phyloP scores from a whole-genome alignment of 2,888 invertebrate species.

The Hoplodrina blanda region DNA sequence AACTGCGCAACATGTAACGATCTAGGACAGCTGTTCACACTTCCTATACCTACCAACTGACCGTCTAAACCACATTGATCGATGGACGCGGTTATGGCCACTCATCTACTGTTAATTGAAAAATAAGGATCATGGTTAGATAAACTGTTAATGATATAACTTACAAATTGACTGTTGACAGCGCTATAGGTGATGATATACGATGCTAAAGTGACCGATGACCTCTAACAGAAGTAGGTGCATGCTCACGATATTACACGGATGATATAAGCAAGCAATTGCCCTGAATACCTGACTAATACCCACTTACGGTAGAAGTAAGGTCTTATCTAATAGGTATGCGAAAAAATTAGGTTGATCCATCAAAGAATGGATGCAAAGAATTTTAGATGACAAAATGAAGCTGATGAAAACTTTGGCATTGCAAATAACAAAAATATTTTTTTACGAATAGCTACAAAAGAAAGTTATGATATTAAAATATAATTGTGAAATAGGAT shows the following conservation, averaged over 20 bases:
- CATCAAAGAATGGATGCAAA: slow-evolving; percentile 2
- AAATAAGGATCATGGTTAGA: slow-evolving; percentile 42
- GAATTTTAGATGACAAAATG: slow-evolving; percentile 9
- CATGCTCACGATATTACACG: slow-evolving; percentile 62
- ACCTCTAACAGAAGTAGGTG: slow-evolving; percentile 62
- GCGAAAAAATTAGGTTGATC: slow-evolving; percentile 33
- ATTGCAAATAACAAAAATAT: neutral
- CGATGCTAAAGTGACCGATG: slow-evolving; percentile 62
- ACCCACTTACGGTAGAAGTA: slow-evolving; percentile 47
- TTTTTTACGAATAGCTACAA: neutral
- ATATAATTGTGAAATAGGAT: slow-evolving; percentile 4
- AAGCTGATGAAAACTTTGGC: neutral
- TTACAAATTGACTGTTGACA: slow-evolving; percentile 70
- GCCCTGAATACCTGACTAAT: slow-evolving; percentile 73
- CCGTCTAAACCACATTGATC: slow-evolving; percentile 28
- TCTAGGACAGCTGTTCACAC: slow-evolving; percentile 13
- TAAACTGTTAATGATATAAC: slow-evolving; percentile 64
- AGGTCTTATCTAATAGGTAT: slow-evolving; percentile 49
- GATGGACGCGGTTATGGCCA: slow-evolving; percentile 21
- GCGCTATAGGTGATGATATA: slow-evolving; percentile 62
- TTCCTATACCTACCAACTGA: slow-evolving; percentile 10
- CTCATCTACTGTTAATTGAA: slow-evolving; percentile 43
- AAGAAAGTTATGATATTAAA: neutral
- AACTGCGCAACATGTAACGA: slow-evolving; percentile 1
- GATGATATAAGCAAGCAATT: slow-evolving; percentile 74